These are phyloP conservation scores for Danio kyathit DNA, from an alignment of 2,797 vertebrate species.

Conservation along the genomic window DNA sequence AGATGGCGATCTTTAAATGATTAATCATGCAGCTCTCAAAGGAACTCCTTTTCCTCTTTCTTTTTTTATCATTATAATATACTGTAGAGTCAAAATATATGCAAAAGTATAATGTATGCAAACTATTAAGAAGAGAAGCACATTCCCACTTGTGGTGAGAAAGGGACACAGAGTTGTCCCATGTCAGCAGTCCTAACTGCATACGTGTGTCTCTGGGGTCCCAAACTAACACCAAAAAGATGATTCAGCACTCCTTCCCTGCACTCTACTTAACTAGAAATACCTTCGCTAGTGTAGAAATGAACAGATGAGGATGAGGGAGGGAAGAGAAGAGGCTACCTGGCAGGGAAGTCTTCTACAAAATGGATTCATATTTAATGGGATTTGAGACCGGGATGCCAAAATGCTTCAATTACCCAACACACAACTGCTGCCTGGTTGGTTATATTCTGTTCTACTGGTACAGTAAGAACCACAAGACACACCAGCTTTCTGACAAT, in stretches of 20 bases:
- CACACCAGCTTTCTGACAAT: not conserved
- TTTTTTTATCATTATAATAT: not conserved
- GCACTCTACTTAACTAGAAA: slow-evolving; percentile 27
- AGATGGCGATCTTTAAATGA: not conserved
- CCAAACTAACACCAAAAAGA: not conserved
- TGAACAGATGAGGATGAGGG: not conserved
- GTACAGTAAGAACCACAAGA: slow-evolving; percentile 10
- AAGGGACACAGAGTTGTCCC: not conserved
- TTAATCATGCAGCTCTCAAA: not conserved
- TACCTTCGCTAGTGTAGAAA: not conserved
- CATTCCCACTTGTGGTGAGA: not conserved
- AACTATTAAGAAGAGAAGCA: not conserved
- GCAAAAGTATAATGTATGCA: not conserved
- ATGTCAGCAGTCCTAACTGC: slow-evolving; percentile 34
- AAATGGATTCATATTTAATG: slow-evolving; percentile 79
- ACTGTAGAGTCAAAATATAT: not conserved
- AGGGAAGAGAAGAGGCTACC: slow-evolving; percentile 50
- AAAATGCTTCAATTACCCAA: slow-evolving; percentile 36
- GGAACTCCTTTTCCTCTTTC: not conserved
- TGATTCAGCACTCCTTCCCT: slow-evolving; percentile 35
- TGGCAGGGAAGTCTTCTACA: slow-evolving; percentile 67
- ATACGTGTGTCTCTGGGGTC: slow-evolving; percentile 21
- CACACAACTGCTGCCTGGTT: not conserved
- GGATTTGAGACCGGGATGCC: slow-evolving; percentile 67
- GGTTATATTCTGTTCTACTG: not conserved